A percentile compares a stretch with the other conserved stretches of the same genome.
These are phyloP conservation scores for Morinoia aosen DNA, from an alignment of 2,888 invertebrate genomes.

Conservation along the genomic window DNA sequence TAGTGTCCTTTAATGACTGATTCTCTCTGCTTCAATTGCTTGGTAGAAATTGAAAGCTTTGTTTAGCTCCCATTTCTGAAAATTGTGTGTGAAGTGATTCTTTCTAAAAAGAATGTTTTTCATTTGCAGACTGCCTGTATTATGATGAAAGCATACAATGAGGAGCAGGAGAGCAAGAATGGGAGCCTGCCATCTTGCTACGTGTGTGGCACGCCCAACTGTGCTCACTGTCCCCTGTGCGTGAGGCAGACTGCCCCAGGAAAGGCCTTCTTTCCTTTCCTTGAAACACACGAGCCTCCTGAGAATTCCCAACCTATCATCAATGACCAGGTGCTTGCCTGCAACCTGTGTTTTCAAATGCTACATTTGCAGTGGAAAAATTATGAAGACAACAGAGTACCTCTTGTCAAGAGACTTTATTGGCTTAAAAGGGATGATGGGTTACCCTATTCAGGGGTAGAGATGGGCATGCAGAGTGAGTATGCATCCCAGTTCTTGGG, in stretches of 20 bases:
- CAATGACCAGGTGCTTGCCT: conserved; percentile 78
- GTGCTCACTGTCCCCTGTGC: conserved; percentile 75
- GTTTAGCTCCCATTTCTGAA: no score
- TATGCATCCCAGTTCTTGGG: conserved; percentile 89
- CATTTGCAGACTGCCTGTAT: conserved; percentile 18
- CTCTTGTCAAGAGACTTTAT: conserved; percentile 88
- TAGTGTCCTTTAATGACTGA: no score
- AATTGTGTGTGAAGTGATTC: background rate
- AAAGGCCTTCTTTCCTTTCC: conserved; percentile 88
- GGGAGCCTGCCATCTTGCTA: conserved; percentile 74
- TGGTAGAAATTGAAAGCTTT: no score
- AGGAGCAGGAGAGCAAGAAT: background rate
- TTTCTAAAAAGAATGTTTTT: background rate
- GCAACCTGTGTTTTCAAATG: conserved; percentile 88
- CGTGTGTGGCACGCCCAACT: conserved; percentile 82
- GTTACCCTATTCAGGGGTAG: conserved; percentile 89
- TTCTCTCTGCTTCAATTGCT: no score
- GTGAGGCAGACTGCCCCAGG: conserved; percentile 59
- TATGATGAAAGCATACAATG: conserved; percentile 50
- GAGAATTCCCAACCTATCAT: conserved; percentile 75
- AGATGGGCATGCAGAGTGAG: conserved; percentile 90
- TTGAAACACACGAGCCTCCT: conserved; percentile 90
- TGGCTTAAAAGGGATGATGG: conserved; percentile 94
- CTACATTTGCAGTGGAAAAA: conserved; percentile 93
- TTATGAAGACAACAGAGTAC: conserved; percentile 87